A percentile compares a stretch with the other conserved stretches of the same genome.
Evolutionary conservation across 2,797 vertebrate genomes (phyloP).

Genomic region (Fringilla coelebs): DNA sequence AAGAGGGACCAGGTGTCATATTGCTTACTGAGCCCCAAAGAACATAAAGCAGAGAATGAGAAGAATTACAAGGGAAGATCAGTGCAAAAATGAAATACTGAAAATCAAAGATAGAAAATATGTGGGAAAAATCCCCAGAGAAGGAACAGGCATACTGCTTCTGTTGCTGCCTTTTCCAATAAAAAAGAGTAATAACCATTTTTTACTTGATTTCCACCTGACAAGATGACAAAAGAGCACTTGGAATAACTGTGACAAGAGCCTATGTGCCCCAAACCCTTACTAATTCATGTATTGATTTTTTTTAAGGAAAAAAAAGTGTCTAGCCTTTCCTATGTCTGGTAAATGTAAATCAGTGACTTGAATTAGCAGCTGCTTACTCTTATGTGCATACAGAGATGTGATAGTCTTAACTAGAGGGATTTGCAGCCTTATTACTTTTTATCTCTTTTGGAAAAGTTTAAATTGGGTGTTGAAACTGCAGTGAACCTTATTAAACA

Average conservation of each 20-base stretch:
- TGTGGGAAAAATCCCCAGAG: background rate
- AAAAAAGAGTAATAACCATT: background rate
- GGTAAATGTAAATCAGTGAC: conserved; percentile 6
- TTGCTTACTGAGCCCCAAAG: background rate
- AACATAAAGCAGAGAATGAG: background rate
- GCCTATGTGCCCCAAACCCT: background rate
- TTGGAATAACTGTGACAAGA: background rate
- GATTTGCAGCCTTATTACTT: background rate
- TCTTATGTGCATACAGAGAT: background rate
- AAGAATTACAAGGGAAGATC: background rate
- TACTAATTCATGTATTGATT: conserved; percentile 19
- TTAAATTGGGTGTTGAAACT: background rate
- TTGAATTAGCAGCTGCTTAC: background rate
- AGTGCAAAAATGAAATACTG: background rate
- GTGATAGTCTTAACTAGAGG: background rate
- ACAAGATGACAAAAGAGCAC: conserved; percentile 6
- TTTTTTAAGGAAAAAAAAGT: background rate
- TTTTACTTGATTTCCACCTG: background rate
- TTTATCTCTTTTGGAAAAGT: conserved; percentile 30
- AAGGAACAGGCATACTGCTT: background rate
- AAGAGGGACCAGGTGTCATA: background rate
- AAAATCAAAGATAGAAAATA: background rate
- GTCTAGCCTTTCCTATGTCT: background rate
- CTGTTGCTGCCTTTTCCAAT: background rate
- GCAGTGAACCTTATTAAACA: conserved; percentile 12